Base-by-base conservation (phyloP, 2,113 vertebrate genomes). In the Riparia riparia region DNA sequence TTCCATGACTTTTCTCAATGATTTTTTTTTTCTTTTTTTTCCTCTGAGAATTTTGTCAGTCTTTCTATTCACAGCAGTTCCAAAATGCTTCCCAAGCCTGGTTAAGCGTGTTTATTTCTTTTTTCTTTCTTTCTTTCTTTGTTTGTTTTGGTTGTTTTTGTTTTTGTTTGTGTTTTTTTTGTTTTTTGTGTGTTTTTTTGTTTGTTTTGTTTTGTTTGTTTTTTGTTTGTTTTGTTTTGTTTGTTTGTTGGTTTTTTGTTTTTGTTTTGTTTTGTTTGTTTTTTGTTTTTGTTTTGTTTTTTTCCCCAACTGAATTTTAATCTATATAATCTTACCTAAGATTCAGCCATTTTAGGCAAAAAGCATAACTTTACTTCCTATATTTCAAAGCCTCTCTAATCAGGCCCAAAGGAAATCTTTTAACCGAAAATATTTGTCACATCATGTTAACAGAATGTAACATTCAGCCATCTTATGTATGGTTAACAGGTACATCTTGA, bases 401-500 rank as follows among this genome's bases (percentile, higher is more conserved):
- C 17, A 44, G 10, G 19, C 31, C 5, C 17, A 66, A 41, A 47
- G 56, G 21, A 45, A 60, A 42, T 50, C 12, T 49, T 53, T 17
- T 45, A 65, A 8, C 8, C 16, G 45, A 32, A 54, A 58, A 39
- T 28, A 51, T 28, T 34, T 47, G 1, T 77, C 12, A 58, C 24
- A 68, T 53, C 9, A 49, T 17, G 5, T 54, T 49, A 47, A 68
- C 14, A 12, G 37, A 8, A 4, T 7, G 8, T 21, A 66, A 53
- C 0, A 0, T 32, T 73, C 21, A 45, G 14, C 3, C 7, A 49
- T n/a, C 7, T n/a, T 47, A n/a, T 26, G 3, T 4, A 60, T 26
- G 15, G 22, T 49, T 65, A 49, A 24, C 18, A 56, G 24, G 21
- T 37, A 9, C 1, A 31, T 24, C 21, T 68, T 60, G 28, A 31